Percentiles rank a stretch among this genome's conserved stretches.
These are phyloP conservation scores for Ianthella basta DNA, from an alignment of 37 sponge, comb jelly and placozoan species.

Conservation along the genomic window DNA sequence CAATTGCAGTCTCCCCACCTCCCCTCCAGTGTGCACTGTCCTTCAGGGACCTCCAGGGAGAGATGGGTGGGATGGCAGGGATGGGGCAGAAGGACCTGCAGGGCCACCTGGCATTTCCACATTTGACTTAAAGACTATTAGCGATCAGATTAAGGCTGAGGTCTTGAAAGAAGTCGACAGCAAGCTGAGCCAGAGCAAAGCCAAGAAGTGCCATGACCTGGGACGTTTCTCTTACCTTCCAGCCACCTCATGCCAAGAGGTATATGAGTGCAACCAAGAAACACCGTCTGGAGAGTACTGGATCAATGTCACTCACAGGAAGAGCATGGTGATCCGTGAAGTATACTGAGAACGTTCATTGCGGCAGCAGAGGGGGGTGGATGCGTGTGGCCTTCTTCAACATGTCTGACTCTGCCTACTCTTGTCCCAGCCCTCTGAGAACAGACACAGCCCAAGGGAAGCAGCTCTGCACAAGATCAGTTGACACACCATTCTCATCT, in stretches of 20 bases:
- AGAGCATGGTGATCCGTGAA: neutral
- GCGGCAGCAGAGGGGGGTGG: constrained; percentile 4
- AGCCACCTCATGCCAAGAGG: neutral
- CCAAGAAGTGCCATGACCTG: neutral
- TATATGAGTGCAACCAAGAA: neutral
- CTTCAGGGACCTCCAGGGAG: constrained; percentile 11
- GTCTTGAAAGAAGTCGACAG: neutral
- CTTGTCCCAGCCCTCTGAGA: constrained; percentile 2
- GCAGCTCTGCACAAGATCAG: neutral
- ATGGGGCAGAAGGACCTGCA: neutral
- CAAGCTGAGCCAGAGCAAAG: too few relatives aligned
- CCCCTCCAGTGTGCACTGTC: neutral
- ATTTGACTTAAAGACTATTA: neutral
- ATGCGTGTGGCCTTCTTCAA: constrained; percentile 11
- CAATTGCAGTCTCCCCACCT: too few relatives aligned
- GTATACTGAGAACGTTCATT: neutral
- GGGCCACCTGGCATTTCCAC: neutral
- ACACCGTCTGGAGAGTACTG: constrained; percentile 4
- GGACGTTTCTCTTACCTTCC: neutral
- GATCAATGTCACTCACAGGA: constrained; percentile 1
- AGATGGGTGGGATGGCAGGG: constrained; percentile 9
- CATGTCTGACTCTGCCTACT: neutral
- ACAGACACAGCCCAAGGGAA: neutral
- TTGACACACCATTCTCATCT: neutral
- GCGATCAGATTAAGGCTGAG: neutral